These are phyloP conservation scores for Pseudomyrmex cubaensis DNA, from an alignment of 1,140 invertebrate species.

Conservation along the genomic window DNA sequence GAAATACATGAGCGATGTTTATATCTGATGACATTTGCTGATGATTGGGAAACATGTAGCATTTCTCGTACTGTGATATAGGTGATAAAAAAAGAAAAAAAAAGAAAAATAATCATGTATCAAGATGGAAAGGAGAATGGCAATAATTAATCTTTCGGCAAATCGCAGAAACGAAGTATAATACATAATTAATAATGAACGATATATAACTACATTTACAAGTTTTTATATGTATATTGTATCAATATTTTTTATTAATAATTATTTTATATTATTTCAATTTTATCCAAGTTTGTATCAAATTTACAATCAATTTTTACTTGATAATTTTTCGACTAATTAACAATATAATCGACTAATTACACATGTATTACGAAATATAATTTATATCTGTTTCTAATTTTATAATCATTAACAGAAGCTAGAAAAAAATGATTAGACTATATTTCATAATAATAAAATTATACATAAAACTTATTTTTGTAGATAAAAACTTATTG, in stretches of 20 bases:
- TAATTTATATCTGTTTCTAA: conserved; percentile 34
- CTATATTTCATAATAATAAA: conserved; percentile 16
- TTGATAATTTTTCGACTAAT: conserved; percentile 44
- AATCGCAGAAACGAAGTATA: conserved; percentile 22
- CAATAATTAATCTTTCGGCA: conserved; percentile 63
- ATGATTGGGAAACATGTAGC: conserved; percentile 75
- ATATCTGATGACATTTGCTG: conserved; percentile 73
- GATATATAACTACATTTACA: conserved; percentile 15
- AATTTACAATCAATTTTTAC: conserved; percentile 57
- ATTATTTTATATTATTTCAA: conserved; percentile 43
- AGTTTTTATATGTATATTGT: conserved; percentile 12
- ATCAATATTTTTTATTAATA: conserved; percentile 17
- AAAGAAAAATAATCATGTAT: conserved; percentile 37
- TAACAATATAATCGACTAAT: too few species aligned
- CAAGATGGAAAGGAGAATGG: conserved; percentile 19
- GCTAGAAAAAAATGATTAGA: not conserved
- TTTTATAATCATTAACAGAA: conserved; percentile 36
- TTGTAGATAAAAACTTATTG: conserved; percentile 26
- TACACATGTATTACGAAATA: conserved; percentile 29
- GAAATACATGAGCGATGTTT: conserved; percentile 62
- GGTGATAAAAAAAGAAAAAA: conserved; percentile 40
- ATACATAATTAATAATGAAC: conserved; percentile 8
- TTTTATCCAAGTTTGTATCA: conserved; percentile 42
- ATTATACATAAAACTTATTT: not conserved
- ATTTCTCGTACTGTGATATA: conserved; percentile 83